These are phyloP conservation scores for Nymphalis polychloros DNA, from an alignment of 2,888 invertebrate genomes.

Conservation along the genomic window DNA sequence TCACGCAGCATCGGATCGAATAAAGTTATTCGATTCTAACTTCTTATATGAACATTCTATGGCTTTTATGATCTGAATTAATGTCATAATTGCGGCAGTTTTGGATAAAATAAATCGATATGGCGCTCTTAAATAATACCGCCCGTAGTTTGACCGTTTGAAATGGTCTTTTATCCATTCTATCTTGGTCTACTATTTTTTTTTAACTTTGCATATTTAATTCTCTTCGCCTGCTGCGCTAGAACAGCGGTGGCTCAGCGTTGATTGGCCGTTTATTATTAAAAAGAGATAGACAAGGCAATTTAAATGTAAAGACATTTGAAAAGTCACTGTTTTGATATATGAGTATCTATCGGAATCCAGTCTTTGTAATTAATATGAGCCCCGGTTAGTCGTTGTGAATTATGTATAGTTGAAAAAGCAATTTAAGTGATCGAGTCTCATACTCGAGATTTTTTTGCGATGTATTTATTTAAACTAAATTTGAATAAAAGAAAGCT, in stretches of 20 bases:
- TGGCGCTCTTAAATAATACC: conserved; percentile 74
- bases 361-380: conserved; percentile 31
- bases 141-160: conserved; percentile 63
- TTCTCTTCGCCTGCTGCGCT: conserved; percentile 40
- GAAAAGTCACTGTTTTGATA: conserved; percentile 59
- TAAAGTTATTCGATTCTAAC: conserved; percentile 75
- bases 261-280: conserved; percentile 44
- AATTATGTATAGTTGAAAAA: conserved; percentile 18
- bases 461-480: conserved; percentile 8
- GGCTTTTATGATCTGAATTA: conserved; percentile 75
- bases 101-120: conserved; percentile 79
- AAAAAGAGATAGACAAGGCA: conserved; percentile 62
- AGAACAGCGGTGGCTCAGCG: conserved; percentile 46
- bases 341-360: conserved; percentile 54
- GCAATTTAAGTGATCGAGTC: conserved; percentile 7
- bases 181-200: conserved; percentile 55
- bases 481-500: conserved; percentile 3
- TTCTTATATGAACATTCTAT: conserved; percentile 70
- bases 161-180: conserved; percentile 58
- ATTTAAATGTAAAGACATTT: conserved; percentile 51
- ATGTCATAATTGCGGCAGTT: conserved; percentile 78
- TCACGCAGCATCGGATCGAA: conserved; percentile 59
- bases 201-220: conserved; percentile 47
- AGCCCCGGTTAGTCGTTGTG: conserved; percentile 19
- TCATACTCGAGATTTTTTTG: no score